Evolutionary conservation across 2,113 vertebrate genomes (phyloP), one percentile per base, ranked within the genome.

Genomic region (Phyllostomus discolor): DNA sequence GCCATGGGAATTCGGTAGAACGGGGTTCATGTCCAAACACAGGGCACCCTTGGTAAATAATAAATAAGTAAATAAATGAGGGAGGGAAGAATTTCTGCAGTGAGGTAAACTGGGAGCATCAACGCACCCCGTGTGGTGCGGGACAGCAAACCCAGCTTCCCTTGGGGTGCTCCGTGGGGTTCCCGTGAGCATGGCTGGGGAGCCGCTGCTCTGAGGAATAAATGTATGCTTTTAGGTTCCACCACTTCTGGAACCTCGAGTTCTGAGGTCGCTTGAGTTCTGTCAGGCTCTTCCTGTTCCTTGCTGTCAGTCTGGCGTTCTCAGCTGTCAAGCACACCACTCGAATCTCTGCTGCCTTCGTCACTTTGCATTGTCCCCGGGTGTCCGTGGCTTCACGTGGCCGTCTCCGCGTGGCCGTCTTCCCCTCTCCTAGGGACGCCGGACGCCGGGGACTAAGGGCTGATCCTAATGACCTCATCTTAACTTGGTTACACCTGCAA

Each of bases 291-390:
- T 16, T 3, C 10, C 46, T 28, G 54, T 67, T 31, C 38, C 4
- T 1, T 0, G 35, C 86, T 1, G 1, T 54, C 52, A 0, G 0
- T 22, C 48, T 12, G 62, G 52, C 16, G 0, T 54, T 80, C 80
- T 24, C 12, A 46, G 20, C 28, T 17, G 22, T 16, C 14, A 28
- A 26, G 46, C 12, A 35, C 24, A 2, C 14, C 69, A 33, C 87
- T 76, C 31, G 5, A 2, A 38, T 31, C 79, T 69, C 79, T 82
- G 14, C 41, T 72, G 46, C 88, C 3, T 0, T 10, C n/a, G 1
- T 76, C 79, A 43, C 17, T 6, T 24, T 22, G 22, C 10, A 0
- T 28, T 26, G 15, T 57, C 67, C 33, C 1, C 5, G 9, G 1
- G 4, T 31, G 50, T 43, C 84, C 19, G 1, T 33, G 24, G 46